Base-by-base conservation (phyloP, 53 echinoderm and acorn worm species). In the Astropecten irregularis region DNA sequence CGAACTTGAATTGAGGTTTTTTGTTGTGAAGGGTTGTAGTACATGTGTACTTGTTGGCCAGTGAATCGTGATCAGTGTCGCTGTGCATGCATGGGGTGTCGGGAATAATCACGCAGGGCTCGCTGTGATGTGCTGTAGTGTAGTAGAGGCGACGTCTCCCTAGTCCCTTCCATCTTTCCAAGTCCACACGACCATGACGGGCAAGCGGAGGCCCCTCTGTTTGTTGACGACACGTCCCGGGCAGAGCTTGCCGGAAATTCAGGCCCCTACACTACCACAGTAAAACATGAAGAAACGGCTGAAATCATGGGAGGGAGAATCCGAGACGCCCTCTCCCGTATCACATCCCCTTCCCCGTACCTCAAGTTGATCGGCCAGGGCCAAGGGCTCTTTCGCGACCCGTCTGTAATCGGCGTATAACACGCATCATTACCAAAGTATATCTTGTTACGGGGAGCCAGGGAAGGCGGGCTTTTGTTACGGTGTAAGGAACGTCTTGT, bases 351-450 rank as follows among this genome's bases (percentile, higher is more conserved):
- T 27, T 23, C 56, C 55, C 49, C 15, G 32, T 22, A 8, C 38
- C n/a, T 65, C 13, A 19, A 1, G 18, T 37, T 7, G n/a, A n/a
- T n/a, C 32, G 46, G 76, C 56, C 58, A 57, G 76, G 76, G 76
- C 58, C 76, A 76, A 76, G 76, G 58, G 76, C 58, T 40, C 76
- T 76, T 28, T 13, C 36, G n/a, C 40, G 21, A 22, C 26, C 21
- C 19, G 76, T 57, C 54, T 76, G 21, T 40, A 53, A 76, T 58
- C 76, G 58, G 55, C 58, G 42, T 48, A 62, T 79, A 62, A 79
- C 79, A 79, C 79, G 79, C 79, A 79, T 79, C 79, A 79, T 79
- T 79, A 79, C 61, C 79, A 49, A 79, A 60, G 61, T 62, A 60
- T 60, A 79, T 79, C 79, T 62, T 19, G 79, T 79, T 79, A 79